phyloP scores from a whole-genome alignment of 2,797 vertebrate species.

The Ciconia nigra region DNA sequence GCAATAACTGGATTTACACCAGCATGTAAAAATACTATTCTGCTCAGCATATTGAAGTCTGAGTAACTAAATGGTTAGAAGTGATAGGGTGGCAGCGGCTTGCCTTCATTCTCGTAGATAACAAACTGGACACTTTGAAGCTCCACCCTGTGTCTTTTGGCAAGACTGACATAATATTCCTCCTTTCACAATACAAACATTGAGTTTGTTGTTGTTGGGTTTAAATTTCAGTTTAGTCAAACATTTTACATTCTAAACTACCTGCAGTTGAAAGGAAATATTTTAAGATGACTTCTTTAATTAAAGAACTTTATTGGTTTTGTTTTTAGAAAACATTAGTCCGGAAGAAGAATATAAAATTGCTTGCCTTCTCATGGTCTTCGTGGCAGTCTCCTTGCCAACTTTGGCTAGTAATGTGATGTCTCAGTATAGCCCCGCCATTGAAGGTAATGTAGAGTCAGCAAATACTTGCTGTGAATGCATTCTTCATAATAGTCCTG shows the following conservation, averaged over 20 bases:
- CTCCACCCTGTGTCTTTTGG: not conserved
- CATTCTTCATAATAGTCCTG: not conserved
- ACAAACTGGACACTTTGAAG: not conserved
- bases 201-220: not conserved
- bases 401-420: constrained; percentile 97
- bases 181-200: not conserved
- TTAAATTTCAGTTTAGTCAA: not conserved
- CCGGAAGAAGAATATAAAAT: constrained; percentile 99
- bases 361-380: constrained; percentile 98
- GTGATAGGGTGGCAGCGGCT: not conserved
- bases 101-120: not conserved
- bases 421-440: constrained; percentile 98
- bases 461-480: not conserved
- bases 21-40: not conserved
- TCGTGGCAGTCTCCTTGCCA: constrained; percentile 95
- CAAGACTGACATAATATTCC: not conserved
- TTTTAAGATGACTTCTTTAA: not conserved
- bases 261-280: not conserved
- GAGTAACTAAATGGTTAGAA: not conserved
- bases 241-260: not conserved
- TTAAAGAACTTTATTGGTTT: not conserved
- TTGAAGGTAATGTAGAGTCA: constrained; percentile 85
- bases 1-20: not conserved
- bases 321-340: constrained; percentile 91
- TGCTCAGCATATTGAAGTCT: not conserved